Base-by-base conservation (phyloP, 2,888 invertebrate species). In the Linnaemya vulpina region DNA sequence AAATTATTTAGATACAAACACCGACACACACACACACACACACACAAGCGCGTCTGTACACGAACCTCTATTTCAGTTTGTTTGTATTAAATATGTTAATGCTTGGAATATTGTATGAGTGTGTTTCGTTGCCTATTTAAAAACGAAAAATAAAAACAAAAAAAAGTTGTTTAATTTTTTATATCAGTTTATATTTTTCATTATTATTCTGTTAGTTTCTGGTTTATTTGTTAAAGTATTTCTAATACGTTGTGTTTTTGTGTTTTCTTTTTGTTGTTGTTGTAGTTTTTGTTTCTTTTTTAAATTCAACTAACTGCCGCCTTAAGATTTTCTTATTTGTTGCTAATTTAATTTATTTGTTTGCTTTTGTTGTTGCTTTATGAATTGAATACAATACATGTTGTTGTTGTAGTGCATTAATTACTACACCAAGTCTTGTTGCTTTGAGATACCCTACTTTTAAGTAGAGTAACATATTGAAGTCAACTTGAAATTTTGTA, bases 181-280 rank as follows among this genome's bases (percentile, higher is more conserved):
- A 55, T 70, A 43, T 35, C 20, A 9, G 43, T 15, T 40, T 63
- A 84, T 63, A 60, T 67, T 88, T 89, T 88, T 87, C 88, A 87
- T 88, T 87, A 86, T 85, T 87, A 87, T 88, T 87, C 88, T 81
- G 84, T 76, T 82, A 83, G 84, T 86, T 87, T 86, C 87, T 87
- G 86, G 86, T 86, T 87, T 84, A 70, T 85, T 80, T 87, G 84
- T 87, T 74, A 86, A 80, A 78, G 73, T 51, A 68, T 86, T 68
- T 74, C 78, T 71, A 40, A 40, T 40, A 30, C 20, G 55, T 76
- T 81, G n/a, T 63, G 13, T 55, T 84, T 67, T 65, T 15, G 15
- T n/a, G 4, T 46, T 1, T 46, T 15, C n/a, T n/a, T n/a, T n/a
- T n/a, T n/a, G n/a, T n/a, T n/a, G n/a, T n/a, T n/a, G n/a, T n/a